Percentiles rank a stretch among this genome's conserved stretches.
These are phyloP conservation scores for Nothoprocta perdicaria DNA, from an alignment of 2,113 vertebrate species.

Conservation along the genomic window DNA sequence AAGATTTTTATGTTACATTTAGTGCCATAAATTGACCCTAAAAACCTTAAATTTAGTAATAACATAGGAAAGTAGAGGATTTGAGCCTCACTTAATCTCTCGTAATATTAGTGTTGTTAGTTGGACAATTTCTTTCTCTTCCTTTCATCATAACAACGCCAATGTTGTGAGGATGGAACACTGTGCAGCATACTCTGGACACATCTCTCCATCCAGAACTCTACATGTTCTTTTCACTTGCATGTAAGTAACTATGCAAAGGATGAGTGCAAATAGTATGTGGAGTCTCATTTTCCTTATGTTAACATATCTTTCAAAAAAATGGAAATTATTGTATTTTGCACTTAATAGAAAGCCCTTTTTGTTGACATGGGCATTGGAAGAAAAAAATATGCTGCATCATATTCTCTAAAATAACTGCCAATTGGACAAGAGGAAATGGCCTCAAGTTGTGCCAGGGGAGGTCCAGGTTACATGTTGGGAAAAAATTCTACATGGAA, in stretches of 20 bases:
- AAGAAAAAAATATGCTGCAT: neutral
- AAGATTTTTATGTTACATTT: neutral
- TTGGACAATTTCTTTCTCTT: neutral
- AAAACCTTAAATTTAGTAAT: neutral
- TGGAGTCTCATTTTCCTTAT: neutral
- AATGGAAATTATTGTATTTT: neutral
- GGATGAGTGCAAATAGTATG: neutral
- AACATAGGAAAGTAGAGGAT: neutral
- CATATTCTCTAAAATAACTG: too few relatives aligned
- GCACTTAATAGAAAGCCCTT: neutral
- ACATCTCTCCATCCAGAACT: neutral
- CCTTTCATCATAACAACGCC: neutral
- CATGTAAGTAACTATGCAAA: neutral
- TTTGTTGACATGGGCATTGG: neutral
- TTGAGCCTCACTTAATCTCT: neutral
- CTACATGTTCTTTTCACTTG: rapidly evolving
- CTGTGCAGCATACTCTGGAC: neutral
- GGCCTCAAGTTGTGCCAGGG: too few relatives aligned
- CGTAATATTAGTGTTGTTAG: neutral
- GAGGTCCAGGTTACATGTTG: too few relatives aligned
- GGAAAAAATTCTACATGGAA: too few relatives aligned
- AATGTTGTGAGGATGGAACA: neutral
- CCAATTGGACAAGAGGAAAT: too few relatives aligned
- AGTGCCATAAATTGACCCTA: neutral
- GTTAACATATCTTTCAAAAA: neutral